Evolutionary conservation across 2,888 invertebrate species (phyloP), one percentile per base, ranked within the genome.

Genomic region (Notocelia uddmanniana): DNA sequence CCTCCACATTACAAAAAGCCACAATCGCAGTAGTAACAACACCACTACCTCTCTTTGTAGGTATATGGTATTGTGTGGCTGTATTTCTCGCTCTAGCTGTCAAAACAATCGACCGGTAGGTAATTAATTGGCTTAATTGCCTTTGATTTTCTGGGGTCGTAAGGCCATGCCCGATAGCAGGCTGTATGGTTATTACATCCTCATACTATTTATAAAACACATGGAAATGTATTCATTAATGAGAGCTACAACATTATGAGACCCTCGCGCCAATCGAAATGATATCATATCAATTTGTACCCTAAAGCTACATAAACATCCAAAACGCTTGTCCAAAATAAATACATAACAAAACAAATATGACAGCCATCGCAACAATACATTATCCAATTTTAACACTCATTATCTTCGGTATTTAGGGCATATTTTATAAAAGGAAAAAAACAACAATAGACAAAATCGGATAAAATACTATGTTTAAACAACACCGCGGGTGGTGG

Each of bases 401-500:
- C 82, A 88, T 89, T 88, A 87, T 81, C 64, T 82, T 74, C 83
- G 84, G 82, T 83, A 81, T 85, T 89, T 87, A 87, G 84, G 77
- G 76, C 73, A 77, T 76, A 79, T 37, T 80, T 80, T 79, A 77
- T 83, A 76, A 73, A 66, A 31, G 77, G 81, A 85, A 85, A 85
- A 85, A 80, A 73, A 69, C 60, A 67, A 80, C 83, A 83, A 87
- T 83, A 71, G 77, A 78, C 52, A 62, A 68, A 74, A 74, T 75
- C 70, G 74, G 71, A 76, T 68, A 79, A 79, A 82, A 81, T 79
- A 75, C 76, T 68, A 62, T 80, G 78, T 80, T 78, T 81, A 87
- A 87, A 87, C 84, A 86, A 80, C 88, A 68, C 86, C 74, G 83
- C 88, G 88, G 88, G 87, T 86, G 87, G 88, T 78, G 71, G 59